These are phyloP conservation scores for Neogale vison DNA, from an alignment of 2,113 vertebrate species.

Conservation along the genomic window DNA sequence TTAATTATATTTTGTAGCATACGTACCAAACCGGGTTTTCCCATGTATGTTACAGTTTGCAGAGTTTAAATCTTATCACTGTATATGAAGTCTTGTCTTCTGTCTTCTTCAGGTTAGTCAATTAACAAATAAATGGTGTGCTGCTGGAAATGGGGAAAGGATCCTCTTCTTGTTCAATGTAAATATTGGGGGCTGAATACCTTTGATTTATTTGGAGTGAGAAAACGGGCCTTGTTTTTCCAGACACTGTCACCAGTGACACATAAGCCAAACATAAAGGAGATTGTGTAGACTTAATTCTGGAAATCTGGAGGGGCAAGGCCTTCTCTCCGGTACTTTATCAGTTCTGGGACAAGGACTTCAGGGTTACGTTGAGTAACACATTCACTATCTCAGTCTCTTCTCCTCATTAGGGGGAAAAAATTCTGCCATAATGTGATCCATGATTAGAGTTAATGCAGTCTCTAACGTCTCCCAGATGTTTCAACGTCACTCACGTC, in stretches of 20 bases:
- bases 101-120: neutral
- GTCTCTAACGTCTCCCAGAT: conserved; percentile 84
- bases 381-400: conserved; percentile 60
- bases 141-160: neutral
- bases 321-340: conserved; percentile 72
- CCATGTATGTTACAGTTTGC: neutral
- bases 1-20: neutral
- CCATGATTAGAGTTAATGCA: conserved; percentile 77
- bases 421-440: conserved; percentile 52
- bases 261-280: conserved; percentile 10
- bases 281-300: conserved; percentile 36
- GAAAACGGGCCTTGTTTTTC: conserved; percentile 28
- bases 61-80: neutral
- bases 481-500: conserved; percentile 74
- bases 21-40: neutral
- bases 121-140: conserved; percentile 46
- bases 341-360: conserved; percentile 72
- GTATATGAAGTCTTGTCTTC: neutral
- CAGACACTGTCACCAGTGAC: conserved; percentile 62
- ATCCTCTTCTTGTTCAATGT: conserved; percentile 8
- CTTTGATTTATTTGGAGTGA: conserved; percentile 25
- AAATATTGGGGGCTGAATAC: neutral
- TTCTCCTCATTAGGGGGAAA: conserved; percentile 69
- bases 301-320: conserved; percentile 45
- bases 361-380: conserved; percentile 67